Conservation (phyloP, 1,140 invertebrate species). For the Thrips palmi region DNA sequence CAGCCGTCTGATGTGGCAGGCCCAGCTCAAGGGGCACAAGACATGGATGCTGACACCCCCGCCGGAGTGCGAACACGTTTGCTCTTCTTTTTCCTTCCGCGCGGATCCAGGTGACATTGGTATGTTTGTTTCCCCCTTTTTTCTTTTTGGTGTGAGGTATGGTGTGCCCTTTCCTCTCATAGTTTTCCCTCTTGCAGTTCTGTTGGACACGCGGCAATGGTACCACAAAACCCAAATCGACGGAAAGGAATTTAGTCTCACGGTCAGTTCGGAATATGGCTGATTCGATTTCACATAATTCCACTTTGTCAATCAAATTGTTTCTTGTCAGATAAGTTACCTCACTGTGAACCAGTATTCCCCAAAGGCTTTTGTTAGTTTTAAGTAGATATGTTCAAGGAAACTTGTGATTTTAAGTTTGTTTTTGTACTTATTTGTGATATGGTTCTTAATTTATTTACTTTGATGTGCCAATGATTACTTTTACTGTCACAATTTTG, state of each 20-base stretch:
- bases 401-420: too few species aligned
- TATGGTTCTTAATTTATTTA: too few species aligned
- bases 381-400: too few species aligned
- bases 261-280: constrained; percentile 84
- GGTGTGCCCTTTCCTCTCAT: too few species aligned
- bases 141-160: constrained; percentile 14
- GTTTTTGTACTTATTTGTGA: too few species aligned
- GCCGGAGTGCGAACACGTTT: constrained; percentile 71
- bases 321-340: too few species aligned
- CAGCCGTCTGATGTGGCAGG: constrained; percentile 81
- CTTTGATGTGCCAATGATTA: too few species aligned
- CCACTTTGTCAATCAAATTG: too few species aligned
- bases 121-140: constrained; percentile 25
- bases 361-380: too few species aligned
- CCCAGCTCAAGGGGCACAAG: constrained; percentile 72
- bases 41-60: constrained; percentile 70
- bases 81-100: constrained; percentile 48
- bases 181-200: constrained; percentile 33
- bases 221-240: constrained; percentile 75
- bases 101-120: constrained; percentile 75
- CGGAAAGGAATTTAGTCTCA: constrained; percentile 69
- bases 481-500: too few species aligned
- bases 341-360: too few species aligned
- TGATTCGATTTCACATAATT: too few species aligned
- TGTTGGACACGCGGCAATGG: constrained; percentile 83